Evolutionary conservation across 2,797 vertebrate genomes (phyloP).

Genomic region (Anas capensis): DNA sequence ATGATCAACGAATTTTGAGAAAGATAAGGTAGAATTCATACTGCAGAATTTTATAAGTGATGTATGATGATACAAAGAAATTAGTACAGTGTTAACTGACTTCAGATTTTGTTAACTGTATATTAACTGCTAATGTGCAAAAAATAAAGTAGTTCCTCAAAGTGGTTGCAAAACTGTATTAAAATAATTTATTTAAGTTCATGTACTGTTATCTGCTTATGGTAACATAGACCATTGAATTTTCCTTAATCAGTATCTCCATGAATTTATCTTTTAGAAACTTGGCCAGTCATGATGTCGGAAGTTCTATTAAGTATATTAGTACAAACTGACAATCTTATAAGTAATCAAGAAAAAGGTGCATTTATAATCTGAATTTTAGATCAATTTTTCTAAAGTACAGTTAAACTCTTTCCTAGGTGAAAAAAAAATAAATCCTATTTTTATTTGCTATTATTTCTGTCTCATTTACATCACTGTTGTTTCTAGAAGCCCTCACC

Average conservation of each 20-base stretch:
- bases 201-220: neutral
- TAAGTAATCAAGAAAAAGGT: neutral
- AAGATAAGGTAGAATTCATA: neutral
- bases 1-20: neutral
- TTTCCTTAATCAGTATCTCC: neutral
- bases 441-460: conserved; percentile 1
- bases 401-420: neutral
- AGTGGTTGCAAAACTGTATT: neutral
- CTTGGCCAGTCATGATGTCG: neutral
- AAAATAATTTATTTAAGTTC: neutral
- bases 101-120: neutral
- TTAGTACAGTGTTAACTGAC: neutral
- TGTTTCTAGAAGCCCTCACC: neutral
- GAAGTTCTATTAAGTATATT: neutral
- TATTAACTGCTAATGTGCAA: neutral
- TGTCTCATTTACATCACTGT: neutral
- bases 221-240: neutral
- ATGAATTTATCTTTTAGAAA: neutral
- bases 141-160: neutral
- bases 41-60: neutral
- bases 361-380: neutral
- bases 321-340: neutral
- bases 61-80: neutral
- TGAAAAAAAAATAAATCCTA: neutral
- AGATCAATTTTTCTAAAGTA: neutral